phyloP scores from a whole-genome alignment of 2,113 vertebrate genomes.

The Desmodus rotundus region DNA sequence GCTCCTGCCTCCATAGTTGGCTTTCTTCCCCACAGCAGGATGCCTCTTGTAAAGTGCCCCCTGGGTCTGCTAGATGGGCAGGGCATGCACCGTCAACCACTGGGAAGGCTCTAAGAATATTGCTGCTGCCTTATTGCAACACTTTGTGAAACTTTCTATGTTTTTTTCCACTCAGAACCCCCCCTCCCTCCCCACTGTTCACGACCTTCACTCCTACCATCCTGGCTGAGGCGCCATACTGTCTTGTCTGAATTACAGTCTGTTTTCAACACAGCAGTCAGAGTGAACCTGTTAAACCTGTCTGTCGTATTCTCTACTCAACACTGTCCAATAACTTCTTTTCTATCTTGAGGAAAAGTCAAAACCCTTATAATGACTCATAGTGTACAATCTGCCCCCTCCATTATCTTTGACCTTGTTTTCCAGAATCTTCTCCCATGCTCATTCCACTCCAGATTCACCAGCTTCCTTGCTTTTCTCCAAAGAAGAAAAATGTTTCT shows the following conservation, averaged over 20 bases:
- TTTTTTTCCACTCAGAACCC: neutral
- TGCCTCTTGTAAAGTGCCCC: neutral
- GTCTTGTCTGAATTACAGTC: neutral
- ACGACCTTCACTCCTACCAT: neutral
- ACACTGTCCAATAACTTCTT: neutral
- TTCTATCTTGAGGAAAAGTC: neutral
- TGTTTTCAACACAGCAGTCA: neutral
- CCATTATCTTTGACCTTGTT: neutral
- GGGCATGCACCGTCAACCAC: accelerated
- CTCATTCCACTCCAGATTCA: neutral
- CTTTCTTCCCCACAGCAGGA: neutral
- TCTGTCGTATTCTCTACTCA: neutral
- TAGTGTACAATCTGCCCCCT: accelerated
- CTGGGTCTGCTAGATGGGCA: neutral
- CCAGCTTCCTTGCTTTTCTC: neutral
- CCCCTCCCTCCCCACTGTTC: neutral
- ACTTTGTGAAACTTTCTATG: neutral
- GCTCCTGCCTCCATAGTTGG: too few species aligned
- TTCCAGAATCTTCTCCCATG: neutral
- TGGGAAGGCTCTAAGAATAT: neutral
- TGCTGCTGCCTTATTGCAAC: neutral
- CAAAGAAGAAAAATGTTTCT: neutral
- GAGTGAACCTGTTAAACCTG: neutral
- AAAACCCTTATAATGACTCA: neutral
- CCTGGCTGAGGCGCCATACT: neutral